Percentiles rank a stretch among this genome's conserved stretches.
phyloP scores from a whole-genome alignment of 2,797 vertebrate species.

The Enteromius radiatus region DNA sequence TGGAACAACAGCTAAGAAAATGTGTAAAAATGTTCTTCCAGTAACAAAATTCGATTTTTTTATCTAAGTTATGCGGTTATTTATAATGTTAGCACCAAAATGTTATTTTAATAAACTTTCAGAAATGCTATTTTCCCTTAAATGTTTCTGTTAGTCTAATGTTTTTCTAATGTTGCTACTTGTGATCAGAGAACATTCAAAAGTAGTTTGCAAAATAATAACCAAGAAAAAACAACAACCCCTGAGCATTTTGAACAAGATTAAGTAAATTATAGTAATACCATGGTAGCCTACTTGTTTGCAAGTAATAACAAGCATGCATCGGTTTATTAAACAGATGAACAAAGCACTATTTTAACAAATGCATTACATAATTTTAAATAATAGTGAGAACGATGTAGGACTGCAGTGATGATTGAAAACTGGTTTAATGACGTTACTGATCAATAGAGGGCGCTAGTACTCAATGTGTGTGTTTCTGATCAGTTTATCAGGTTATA shows the following conservation, averaged over 20 bases:
- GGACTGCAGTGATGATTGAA: neutral
- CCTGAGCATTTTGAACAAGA: no score
- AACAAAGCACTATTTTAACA: neutral
- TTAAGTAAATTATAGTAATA: neutral
- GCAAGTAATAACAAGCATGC: neutral
- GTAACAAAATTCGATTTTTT: neutral
- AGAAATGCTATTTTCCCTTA: neutral
- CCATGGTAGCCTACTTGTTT: neutral
- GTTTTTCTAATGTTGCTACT: neutral
- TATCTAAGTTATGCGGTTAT: neutral
- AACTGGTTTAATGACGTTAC: neutral
- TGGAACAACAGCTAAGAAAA: neutral
- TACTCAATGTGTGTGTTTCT: conserved; percentile 67
- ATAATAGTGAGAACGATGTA: neutral
- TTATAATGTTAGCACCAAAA: neutral
- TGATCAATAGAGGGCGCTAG: conserved; percentile 79
- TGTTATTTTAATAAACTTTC: neutral
- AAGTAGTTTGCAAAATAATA: neutral
- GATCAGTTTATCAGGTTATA: conserved; percentile 4
- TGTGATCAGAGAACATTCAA: neutral
- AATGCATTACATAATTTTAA: neutral
- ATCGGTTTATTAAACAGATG: neutral
- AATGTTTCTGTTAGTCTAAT: no score
- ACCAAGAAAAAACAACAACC: neutral
- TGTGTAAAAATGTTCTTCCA: neutral